These are phyloP conservation scores for Heterodera filipjevi DNA, from an alignment of 2,888 invertebrate genomes.

Conservation along the genomic window DNA sequence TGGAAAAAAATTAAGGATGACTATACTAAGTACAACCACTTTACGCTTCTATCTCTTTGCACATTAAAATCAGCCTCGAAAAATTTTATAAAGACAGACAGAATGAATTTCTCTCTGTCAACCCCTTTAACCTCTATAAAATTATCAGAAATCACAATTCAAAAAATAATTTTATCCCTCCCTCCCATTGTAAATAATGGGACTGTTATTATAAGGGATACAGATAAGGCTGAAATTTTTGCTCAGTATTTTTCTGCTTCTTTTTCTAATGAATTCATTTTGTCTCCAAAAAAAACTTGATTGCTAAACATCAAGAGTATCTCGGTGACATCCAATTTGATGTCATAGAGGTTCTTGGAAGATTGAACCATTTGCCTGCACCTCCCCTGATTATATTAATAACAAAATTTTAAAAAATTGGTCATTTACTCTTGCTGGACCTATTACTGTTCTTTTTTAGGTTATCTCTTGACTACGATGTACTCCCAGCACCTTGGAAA, in stretches of 20 bases:
- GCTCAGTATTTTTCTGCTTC: background rate
- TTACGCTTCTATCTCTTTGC: too few species aligned
- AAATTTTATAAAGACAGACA: too few species aligned
- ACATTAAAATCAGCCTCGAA: too few species aligned
- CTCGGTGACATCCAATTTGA: background rate
- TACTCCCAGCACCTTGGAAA: slow-evolving; percentile 22
- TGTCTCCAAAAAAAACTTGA: background rate
- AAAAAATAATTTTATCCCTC: too few species aligned
- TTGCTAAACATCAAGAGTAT: background rate
- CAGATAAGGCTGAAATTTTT: background rate
- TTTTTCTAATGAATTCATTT: background rate
- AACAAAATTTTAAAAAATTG: background rate
- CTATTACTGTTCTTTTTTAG: slow-evolving; percentile 15
- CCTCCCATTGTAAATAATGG: background rate
- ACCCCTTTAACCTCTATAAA: background rate
- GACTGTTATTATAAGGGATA: background rate
- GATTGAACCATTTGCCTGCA: background rate
- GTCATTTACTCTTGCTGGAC: background rate
- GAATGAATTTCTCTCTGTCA: background rate
- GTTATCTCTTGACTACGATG: background rate
- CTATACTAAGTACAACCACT: too few species aligned
- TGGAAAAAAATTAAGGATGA: too few species aligned
- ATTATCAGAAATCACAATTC: background rate
- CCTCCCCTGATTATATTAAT: background rate
- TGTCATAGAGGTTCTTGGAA: background rate